These are phyloP conservation scores for Saccopteryx leptura DNA, from an alignment of 2,113 vertebrate genomes.

Conservation along the genomic window DNA sequence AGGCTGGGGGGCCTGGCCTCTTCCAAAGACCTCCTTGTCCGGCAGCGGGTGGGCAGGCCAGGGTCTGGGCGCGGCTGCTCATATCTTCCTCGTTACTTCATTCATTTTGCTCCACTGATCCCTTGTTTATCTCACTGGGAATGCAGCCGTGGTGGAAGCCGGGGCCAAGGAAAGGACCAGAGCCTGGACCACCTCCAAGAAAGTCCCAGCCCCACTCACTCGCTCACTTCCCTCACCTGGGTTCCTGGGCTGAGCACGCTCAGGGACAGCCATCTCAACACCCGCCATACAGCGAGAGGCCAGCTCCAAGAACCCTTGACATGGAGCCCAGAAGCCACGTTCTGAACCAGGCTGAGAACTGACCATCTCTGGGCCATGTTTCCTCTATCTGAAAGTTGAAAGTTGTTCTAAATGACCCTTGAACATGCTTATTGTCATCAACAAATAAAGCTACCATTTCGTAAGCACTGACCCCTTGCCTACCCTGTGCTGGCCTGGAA, in stretches of 20 bases:
- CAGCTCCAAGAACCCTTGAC: neutral
- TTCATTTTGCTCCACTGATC: conserved; percentile 76
- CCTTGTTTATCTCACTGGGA: conserved; percentile 83
- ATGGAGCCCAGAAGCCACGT: neutral
- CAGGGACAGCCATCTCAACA: neutral
- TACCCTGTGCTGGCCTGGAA: neutral
- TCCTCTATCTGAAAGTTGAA: neutral
- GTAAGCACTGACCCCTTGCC: neutral
- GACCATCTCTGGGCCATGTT: neutral
- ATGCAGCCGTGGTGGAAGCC: neutral
- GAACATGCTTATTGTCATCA: neutral
- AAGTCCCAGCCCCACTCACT: neutral
- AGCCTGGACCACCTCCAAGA: neutral
- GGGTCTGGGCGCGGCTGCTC: conserved; percentile 65
- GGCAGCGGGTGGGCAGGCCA: neutral
- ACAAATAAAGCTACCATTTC: neutral
- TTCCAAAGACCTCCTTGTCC: conserved; percentile 57
- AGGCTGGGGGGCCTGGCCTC: neutral
- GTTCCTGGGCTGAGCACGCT: neutral
- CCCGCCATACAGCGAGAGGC: neutral
- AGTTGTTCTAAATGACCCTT: neutral
- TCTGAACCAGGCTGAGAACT: neutral
- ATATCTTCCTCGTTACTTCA: conserved; percentile 84
- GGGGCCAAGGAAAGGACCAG: conserved; percentile 55
- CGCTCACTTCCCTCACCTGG: neutral